Evolutionary conservation across 2,888 invertebrate genomes (phyloP).

Genomic region (Cancer borealis): DNA sequence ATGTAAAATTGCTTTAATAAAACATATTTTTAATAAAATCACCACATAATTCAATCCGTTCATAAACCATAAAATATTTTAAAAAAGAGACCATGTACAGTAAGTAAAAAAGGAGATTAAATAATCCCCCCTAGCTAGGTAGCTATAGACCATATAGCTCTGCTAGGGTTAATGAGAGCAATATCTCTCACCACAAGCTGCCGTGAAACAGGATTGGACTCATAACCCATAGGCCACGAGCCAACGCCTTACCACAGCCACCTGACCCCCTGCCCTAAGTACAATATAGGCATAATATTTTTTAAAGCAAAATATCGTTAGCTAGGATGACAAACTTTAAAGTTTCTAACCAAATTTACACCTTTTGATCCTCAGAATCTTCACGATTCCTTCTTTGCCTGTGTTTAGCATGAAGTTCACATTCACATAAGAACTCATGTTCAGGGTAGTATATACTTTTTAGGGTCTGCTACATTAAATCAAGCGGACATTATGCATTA

Average conservation of each 20-base stretch:
- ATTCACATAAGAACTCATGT: not conserved
- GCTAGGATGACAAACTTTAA: not conserved
- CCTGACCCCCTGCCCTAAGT: no score
- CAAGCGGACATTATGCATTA: not conserved
- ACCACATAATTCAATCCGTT: not conserved
- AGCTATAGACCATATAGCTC: no score
- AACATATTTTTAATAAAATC: not conserved
- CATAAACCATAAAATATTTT: not conserved
- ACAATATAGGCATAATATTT: not conserved
- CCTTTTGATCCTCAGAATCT: no score
- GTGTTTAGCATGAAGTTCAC: not conserved
- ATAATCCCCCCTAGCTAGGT: no score
- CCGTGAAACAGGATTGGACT: no score
- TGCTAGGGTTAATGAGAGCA: no score
- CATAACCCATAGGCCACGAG: no score
- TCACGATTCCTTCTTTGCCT: not conserved
- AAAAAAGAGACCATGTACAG: not conserved
- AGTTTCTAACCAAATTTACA: not conserved
- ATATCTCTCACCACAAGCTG: no score
- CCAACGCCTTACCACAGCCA: no score
- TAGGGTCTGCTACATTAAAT: not conserved
- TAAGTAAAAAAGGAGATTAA: not conserved
- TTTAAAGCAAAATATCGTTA: not conserved
- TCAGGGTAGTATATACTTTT: not conserved
- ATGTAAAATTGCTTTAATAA: not conserved